Base-by-base conservation (phyloP, 1,140 invertebrate genomes). In the Metaphire vulgaris region DNA sequence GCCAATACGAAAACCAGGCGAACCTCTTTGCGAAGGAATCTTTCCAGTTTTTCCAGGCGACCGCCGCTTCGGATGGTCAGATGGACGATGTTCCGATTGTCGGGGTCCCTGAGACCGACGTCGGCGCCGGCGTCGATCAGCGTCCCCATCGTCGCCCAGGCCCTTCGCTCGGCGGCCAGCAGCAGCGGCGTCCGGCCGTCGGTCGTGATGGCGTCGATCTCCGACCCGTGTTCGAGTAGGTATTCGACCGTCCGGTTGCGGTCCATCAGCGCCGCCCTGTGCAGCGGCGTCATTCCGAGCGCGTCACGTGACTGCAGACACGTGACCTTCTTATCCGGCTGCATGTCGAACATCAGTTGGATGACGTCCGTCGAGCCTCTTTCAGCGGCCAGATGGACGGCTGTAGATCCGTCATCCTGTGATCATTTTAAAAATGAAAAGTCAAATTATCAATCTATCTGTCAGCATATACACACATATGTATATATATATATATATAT, bases 261-360 rank as follows among this genome's bases (percentile, higher is more conserved):
- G 84, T 95, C 92, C 79, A 95, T 95, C 91, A 95, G 92, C 1
- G 93, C 92, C 0, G 93, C 93, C 81, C 92, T 92, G 83, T 96
- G 93, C 6, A 96, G 85, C 0, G 93, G 93, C 0, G 93, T 94
- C 92, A 94, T 94, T 79, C 90, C 90, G 81, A 94, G 92, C 0
- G 92, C 89, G 82, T 96, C 93, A 33, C 89, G 90, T 0, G 90
- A 91, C 33, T 87, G 87, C 2, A 95, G 67, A 83, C 81, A 92
- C 90, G 2, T 89, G 84, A 15, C 84, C 79, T 82, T 92, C 30
- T 84, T 82, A 0, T 83, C 80, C 21, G 83, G 80, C 69, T 87
- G 85, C 1, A 82, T 79, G 33, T 88, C 87, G 79, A 93, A 92
- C 93, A 96, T 95, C 0, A 94, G n/a, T n/a, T n/a, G n/a, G n/a